These are phyloP conservation scores for Microctenopoma stevenorrisi DNA, from an alignment of 2,797 vertebrate genomes.

Conservation along the genomic window DNA sequence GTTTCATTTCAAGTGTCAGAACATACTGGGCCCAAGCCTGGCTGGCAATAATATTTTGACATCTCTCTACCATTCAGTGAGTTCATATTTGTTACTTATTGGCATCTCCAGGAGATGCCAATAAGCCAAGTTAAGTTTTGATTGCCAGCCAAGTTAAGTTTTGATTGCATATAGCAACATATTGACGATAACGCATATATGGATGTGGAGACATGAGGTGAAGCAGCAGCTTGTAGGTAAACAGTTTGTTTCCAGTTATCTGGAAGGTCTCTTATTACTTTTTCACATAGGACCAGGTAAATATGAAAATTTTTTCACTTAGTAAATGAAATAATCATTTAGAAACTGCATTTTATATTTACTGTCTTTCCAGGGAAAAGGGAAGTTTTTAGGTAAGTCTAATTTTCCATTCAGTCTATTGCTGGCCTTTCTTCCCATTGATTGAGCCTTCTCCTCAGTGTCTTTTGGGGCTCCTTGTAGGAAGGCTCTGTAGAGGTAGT, in stretches of 20 bases:
- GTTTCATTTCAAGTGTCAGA: not conserved
- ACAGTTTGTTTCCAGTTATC: constrained; percentile 36
- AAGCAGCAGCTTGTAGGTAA: constrained; percentile 61
- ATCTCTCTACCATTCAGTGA: not conserved
- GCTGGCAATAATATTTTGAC: not conserved
- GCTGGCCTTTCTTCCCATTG: constrained; percentile 29
- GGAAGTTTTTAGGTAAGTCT: not conserved
- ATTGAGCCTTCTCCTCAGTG: constrained; percentile 28
- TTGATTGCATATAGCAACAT: constrained; percentile 23
- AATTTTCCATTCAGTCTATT: constrained; percentile 26
- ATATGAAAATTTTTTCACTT: too few species aligned
- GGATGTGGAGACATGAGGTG: constrained; percentile 54
- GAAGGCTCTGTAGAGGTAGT: constrained; percentile 66
- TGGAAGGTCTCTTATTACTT: constrained; percentile 1
- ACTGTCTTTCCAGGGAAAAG: constrained; percentile 13
- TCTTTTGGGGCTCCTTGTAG: constrained; percentile 46
- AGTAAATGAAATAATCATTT: too few species aligned
- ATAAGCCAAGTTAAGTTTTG: not conserved
- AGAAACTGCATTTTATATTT: too few species aligned
- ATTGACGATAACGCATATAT: constrained; percentile 51
- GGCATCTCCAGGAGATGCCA: constrained; percentile 3
- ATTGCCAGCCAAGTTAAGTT: constrained; percentile 5
- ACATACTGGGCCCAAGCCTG: not conserved
- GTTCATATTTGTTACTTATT: constrained; percentile 5
- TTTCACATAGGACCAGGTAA: too few species aligned